These are phyloP conservation scores for Triplophysa dalaica DNA, from an alignment of 2,113 vertebrate species.

Conservation along the genomic window DNA sequence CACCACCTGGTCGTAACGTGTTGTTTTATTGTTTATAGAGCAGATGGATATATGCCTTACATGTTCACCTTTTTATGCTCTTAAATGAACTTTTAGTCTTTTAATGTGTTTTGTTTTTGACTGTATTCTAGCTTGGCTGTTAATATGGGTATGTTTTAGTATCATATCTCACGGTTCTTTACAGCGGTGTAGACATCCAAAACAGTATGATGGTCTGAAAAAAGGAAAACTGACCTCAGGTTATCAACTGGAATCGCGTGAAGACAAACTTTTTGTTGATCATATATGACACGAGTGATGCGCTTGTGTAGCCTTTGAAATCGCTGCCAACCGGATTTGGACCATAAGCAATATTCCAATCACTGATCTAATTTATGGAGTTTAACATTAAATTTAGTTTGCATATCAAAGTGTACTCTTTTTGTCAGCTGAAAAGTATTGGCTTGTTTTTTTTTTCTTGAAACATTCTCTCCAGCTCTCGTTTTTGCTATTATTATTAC, in stretches of 20 bases:
- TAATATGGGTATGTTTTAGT: conserved; percentile 46
- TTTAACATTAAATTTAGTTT: background rate
- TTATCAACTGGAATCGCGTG: conserved; percentile 25
- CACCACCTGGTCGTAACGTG: conserved; percentile 56
- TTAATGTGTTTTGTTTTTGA: conserved; percentile 63
- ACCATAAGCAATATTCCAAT: conserved; percentile 23
- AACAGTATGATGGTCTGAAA: conserved; percentile 50
- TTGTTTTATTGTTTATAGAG: conserved; percentile 69
- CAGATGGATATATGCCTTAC: conserved; percentile 73
- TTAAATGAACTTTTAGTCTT: conserved; percentile 63
- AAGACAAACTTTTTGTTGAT: background rate
- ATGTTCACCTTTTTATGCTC: conserved; percentile 61
- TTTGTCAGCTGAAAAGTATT: background rate
- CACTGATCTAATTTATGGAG: background rate
- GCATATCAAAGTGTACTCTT: background rate
- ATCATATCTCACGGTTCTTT: conserved; percentile 24
- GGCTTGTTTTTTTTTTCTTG: background rate
- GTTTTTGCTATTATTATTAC: background rate
- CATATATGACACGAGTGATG: background rate
- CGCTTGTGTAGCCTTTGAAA: background rate
- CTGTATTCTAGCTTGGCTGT: conserved; percentile 62
- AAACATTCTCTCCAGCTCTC: background rate
- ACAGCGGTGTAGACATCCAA: background rate
- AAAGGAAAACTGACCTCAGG: conserved; percentile 52
- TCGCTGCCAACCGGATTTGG: background rate